Conservation (phyloP, 2,888 invertebrate species). For the Hipparchia sbordonii region DNA sequence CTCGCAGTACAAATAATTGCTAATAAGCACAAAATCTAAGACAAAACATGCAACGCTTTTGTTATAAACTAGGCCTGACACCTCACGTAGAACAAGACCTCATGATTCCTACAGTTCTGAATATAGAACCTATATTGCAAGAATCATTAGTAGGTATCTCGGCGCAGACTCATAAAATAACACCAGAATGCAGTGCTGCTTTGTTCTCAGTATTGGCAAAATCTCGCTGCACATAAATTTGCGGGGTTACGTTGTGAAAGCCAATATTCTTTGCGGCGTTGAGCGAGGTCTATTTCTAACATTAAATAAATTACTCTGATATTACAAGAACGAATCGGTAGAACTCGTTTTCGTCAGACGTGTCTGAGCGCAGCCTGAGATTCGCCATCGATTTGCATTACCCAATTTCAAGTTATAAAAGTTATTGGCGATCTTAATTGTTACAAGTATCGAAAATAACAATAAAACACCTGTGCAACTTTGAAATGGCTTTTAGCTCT, state of each 20-base stretch:
- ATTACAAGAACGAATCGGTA: conserved; percentile 80
- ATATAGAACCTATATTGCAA: conserved; percentile 32
- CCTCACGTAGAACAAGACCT: conserved; percentile 9
- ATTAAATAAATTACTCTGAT: conserved; percentile 81
- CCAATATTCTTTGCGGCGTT: conserved; percentile 80
- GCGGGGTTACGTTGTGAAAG: conserved; percentile 80
- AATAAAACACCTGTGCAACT: conserved; percentile 12
- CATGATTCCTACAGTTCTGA: conserved; percentile 25
- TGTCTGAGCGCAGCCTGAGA: conserved; percentile 58
- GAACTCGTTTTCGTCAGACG: conserved; percentile 74
- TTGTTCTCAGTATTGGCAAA: conserved; percentile 69
- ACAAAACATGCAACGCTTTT: conserved; percentile 28
- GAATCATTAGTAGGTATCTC: conserved; percentile 25
- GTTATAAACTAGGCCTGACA: conserved; percentile 28
- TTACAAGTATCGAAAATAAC: conserved; percentile 24
- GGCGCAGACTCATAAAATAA: conserved; percentile 38
- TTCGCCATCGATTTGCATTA: conserved; percentile 68
- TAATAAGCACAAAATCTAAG: conserved; percentile 32
- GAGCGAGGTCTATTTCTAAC: conserved; percentile 78
- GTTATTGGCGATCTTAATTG: conserved; percentile 46
- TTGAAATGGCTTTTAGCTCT: background rate
- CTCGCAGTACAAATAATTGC: conserved; percentile 29
- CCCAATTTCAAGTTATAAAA: conserved; percentile 51
- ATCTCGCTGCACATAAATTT: conserved; percentile 79
- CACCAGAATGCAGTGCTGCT: conserved; percentile 45